These are phyloP conservation scores for Dryoscopus gambensis DNA, from an alignment of 2,113 vertebrate species.

Conservation along the genomic window DNA sequence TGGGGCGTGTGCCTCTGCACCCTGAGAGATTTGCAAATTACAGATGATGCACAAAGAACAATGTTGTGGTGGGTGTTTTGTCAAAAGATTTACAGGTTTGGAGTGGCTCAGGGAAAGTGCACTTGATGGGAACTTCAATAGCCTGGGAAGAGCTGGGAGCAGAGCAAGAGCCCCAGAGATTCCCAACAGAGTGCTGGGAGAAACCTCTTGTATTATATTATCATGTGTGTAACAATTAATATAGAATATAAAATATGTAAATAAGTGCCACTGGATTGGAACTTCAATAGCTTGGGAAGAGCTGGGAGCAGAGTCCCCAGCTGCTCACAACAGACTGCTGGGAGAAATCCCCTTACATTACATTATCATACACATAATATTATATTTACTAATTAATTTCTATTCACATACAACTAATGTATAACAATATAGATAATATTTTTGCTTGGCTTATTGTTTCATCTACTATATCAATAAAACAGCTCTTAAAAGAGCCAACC, in stretches of 20 bases:
- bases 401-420: fast-evolving
- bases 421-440: background rate
- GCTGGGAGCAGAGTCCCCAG: background rate
- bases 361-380: fast-evolving
- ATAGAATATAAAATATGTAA: background rate
- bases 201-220: background rate
- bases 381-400: background rate
- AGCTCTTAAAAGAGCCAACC: background rate
- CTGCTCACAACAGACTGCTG: background rate
- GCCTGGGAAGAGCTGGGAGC: background rate
- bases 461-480: fast-evolving
- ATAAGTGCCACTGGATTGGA: background rate
- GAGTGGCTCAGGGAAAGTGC: background rate
- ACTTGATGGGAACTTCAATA: background rate
- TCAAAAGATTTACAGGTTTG: background rate
- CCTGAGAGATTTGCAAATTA: background rate
- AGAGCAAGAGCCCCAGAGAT: background rate
- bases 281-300: background rate
- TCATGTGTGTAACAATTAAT: background rate
- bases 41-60: background rate
- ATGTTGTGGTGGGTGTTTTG: background rate
- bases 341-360: background rate
- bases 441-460: background rate
- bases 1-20: background rate
- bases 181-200: background rate